Base-by-base conservation (phyloP, 2,888 invertebrate genomes). In the Gandaritis pyraliata region DNA sequence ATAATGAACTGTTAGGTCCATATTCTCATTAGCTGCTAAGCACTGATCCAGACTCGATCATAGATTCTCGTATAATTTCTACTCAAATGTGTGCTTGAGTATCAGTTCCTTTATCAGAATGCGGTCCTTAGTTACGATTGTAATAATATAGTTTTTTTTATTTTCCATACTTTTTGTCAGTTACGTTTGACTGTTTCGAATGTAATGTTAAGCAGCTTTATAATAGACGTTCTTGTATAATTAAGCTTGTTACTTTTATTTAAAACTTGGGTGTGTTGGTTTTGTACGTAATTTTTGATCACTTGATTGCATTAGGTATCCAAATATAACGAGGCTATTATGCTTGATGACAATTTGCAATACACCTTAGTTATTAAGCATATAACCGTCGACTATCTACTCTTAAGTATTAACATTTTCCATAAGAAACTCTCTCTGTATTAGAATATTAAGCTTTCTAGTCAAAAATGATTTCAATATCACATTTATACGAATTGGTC, bases 361-460 rank as follows among this genome's bases (percentile, higher is more conserved):
- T 76, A 78, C 79, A 74, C 70, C 64, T 48, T 86, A 86, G 85
- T 77, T 72, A 75, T 80, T 87, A 84, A 82, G 83, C 85, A 77
- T 78, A 70, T 78, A 75, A 77, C 80, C 76, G 75, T 80, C 78
- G 74, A 75, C 71, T 80, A 75, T 72, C 80, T 81, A 84, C 76
- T 78, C 76, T 81, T 81, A 90, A 90, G 90, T 90, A 90, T 90
- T 88, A 88, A 80, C 77, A 78, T 82, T 81, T 85, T 82, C 81
- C 82, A 83, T 86, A 88, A 83, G 90, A 90, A 90, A 90, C 91
- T 90, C 90, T 88, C 85, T 89, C 87, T 90, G 88, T 90, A 88
- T 90, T 90, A 88, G 85, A 85, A 83, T 86, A 38, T 38, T 48
- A 89, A 90, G 85, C 80, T 83, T 86, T 92, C 92, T 92, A 92